Evolutionary conservation across 2,113 vertebrate species (phyloP), one percentile per base, ranked within the genome.

Genomic region (Poeciliopsis turrubarensis): DNA sequence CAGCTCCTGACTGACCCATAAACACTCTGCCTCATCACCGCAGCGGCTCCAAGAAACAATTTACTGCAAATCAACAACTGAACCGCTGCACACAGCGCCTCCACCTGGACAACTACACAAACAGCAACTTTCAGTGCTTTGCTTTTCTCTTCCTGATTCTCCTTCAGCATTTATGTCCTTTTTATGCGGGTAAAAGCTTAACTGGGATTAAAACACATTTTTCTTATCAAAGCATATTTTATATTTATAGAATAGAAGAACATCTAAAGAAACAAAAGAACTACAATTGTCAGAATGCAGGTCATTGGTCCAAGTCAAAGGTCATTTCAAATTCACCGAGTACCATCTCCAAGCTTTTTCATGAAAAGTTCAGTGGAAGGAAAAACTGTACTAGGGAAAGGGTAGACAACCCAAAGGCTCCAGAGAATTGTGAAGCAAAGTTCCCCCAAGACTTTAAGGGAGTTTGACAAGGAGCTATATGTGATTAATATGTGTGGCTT

Each of bases 1-100:
- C 19, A 0, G 0, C 4, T 19, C 0, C 3, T 34, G 63, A 41
- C 34, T 0, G 13, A 29, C 0, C 0, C 0, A 1, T 54, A 0
- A 6, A 9, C 51, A 54, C 51, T 25, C 7, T 2, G 7, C 51
- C 15, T 17, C 22, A 54, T 25, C 19, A 54, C 25, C 22, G 15
- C 9, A 54, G 51, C 47, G 4, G 22, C 47, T 54, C 7, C 14
- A 47, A 19, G 44, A 4, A 47, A 17, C 44, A 47, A 9, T n/a
- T 54, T 25, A 54, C 19, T 54, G 22, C 17, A 54, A 54, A n/a
- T 54, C 51, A 54, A 2, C 19, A 2, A 17, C 22, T 3, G 25
- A 54, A 54, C 17, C 15, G 25, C 19, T 9, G 22, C 22, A 54
- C 51, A 11, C 51, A 57, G 51, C 22, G 51, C 51, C 51, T 60